Conservation (phyloP, 2,113 vertebrate genomes). For the Columba livia region DNA sequence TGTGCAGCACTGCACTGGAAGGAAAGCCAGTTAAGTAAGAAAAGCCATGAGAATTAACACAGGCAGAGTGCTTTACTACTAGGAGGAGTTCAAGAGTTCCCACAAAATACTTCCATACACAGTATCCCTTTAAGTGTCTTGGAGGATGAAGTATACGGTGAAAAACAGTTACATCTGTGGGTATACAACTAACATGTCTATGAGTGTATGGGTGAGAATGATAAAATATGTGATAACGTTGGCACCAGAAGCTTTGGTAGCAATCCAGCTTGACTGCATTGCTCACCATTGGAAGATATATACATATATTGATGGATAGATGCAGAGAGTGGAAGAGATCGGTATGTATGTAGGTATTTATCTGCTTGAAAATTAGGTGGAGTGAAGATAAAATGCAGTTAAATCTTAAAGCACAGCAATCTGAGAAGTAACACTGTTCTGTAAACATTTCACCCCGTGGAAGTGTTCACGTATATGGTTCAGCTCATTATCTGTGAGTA, state of each 20-base stretch:
- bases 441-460: not conserved
- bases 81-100: not conserved
- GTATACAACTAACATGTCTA: not conserved
- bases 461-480: not conserved
- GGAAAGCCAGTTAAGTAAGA: not conserved
- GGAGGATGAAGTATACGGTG: not conserved
- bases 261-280: not conserved
- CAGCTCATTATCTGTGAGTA: not conserved
- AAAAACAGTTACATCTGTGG: not conserved
- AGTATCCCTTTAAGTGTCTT: not conserved
- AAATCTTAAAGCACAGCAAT: not conserved
- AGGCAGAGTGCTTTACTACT: not conserved
- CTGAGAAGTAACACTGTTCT: not conserved
- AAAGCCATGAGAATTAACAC: not conserved
- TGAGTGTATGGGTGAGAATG: not conserved
- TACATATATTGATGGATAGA: not conserved
- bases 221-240: not conserved
- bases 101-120: rapidly evolving
- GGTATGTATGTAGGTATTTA: not conserved
- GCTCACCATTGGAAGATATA: not conserved
- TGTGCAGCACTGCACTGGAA: not conserved
- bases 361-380: not conserved
- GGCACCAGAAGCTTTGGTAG: not conserved
- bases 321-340: not conserved
- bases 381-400: not conserved